A percentile compares a stretch with the other conserved stretches of the same genome.
Conservation (phyloP, 2,797 vertebrate genomes). For the Geotria australis region DNA sequence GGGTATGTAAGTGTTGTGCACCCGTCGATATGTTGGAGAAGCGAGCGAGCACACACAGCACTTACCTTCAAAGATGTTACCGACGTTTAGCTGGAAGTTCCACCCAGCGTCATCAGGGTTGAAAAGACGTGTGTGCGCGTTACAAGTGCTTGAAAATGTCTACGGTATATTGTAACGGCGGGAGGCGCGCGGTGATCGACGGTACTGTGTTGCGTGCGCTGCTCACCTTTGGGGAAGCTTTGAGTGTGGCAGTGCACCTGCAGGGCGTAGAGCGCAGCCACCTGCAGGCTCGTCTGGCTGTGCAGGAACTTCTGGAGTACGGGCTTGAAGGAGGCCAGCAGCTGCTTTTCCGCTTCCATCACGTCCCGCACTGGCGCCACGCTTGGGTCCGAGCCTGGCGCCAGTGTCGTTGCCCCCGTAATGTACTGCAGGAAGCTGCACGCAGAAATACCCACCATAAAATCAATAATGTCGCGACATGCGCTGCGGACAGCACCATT, state of each 20-base stretch:
- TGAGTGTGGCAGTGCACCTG: constrained; percentile 86
- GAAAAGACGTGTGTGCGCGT: too few species aligned
- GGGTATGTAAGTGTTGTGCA: too few species aligned
- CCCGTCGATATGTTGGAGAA: too few species aligned
- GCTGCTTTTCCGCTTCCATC: constrained; percentile 67
- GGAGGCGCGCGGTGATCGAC: too few species aligned
- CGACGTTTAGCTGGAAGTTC: too few species aligned
- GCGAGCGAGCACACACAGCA: too few species aligned
- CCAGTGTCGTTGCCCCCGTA: constrained; percentile 52
- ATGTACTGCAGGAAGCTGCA: constrained; percentile 87
- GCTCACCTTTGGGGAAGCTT: constrained; percentile 62
- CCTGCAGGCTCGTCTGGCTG: constrained; percentile 82
- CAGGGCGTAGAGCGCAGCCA: constrained; percentile 81
- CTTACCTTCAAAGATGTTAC: too few species aligned
- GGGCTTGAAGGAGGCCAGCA: constrained; percentile 81
- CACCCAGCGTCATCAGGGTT: too few species aligned
- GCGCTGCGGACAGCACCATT: too few species aligned
- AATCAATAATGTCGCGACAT: not conserved
- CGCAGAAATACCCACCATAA: not conserved
- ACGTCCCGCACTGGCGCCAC: constrained; percentile 64
- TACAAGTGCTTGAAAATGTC: too few species aligned
- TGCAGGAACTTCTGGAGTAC: constrained; percentile 99
- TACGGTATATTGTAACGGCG: too few species aligned
- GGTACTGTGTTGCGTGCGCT: too few species aligned
- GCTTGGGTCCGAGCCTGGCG: constrained; percentile 45